Evolutionary conservation across 1,140 invertebrate species (phyloP).

Genomic region (Drosophila saltans): DNA sequence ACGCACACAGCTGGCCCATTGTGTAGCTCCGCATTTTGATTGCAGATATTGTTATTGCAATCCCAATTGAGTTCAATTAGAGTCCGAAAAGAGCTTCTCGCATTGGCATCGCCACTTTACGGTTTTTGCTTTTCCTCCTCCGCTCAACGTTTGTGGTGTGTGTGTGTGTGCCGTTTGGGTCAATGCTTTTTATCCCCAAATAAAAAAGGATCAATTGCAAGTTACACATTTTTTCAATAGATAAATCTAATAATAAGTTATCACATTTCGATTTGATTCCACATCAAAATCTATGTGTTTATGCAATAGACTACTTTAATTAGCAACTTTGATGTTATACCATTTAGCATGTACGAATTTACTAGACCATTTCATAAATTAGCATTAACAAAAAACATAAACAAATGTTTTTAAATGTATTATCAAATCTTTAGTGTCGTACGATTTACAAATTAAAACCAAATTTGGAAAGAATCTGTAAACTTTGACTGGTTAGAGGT

Average conservation of each 20-base stretch:
- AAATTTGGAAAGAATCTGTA: too few relatives aligned
- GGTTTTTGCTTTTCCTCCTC: background rate
- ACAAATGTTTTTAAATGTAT: too few relatives aligned
- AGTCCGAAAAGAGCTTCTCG: constrained; percentile 52
- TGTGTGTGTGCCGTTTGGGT: background rate
- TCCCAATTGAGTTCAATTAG: constrained; percentile 74
- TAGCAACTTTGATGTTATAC: background rate
- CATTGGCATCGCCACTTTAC: constrained; percentile 1
- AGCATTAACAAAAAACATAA: background rate
- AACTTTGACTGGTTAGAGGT: too few relatives aligned
- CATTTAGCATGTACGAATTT: background rate
- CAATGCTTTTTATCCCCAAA: background rate
- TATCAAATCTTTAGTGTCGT: too few relatives aligned
- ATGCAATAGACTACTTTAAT: constrained; percentile 1
- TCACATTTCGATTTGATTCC: background rate
- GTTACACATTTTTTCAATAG: background rate
- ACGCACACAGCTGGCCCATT: constrained; percentile 36
- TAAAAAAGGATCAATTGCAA: background rate
- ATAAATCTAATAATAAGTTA: background rate
- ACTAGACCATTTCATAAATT: background rate
- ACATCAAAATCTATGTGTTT: background rate
- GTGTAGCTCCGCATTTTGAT: constrained; percentile 41
- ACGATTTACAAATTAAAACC: too few relatives aligned
- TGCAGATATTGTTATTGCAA: constrained; percentile 75
- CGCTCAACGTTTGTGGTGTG: background rate